Base-by-base conservation (phyloP, 1,140 invertebrate genomes). In the Trialeurodes vaporariorum region DNA sequence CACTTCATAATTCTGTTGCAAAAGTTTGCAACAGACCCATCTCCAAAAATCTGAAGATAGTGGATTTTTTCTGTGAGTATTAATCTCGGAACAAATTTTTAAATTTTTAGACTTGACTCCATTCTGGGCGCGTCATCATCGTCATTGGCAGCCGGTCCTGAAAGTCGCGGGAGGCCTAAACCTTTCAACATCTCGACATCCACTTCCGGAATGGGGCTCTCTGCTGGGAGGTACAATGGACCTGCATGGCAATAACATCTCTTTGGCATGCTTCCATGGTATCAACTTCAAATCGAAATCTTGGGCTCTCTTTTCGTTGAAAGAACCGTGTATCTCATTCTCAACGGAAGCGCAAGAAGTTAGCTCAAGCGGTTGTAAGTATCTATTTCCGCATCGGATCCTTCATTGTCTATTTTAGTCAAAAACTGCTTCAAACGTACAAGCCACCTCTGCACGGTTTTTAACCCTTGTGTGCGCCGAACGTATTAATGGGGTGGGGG, bases 211-310 rank as follows among this genome's bases (percentile, higher is more conserved):
- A 9, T 88, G 83, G 74, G 92, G 91, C 13, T 93, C 92, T 1
- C 90, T 97, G 17, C 81, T 98, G 0, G 95, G 95, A 22, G 94
- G 95, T 27, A 93, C 90, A n/a, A 90, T 94, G 82, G 91, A 94
- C 75, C 80, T 97, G 21, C 89, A 92, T 71, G 89, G 89, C 24
- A 92, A 89, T 27, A 94, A 96, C 76, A 93, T 98, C 59, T 96
- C 94, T 17, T 81, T 98, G 49, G 95, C 94, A 9, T 98, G 95
- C 78, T 98, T 98, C 81, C 94, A 98, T 79, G 96, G 95, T 2
- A 93, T 96, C 73, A 98, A 97, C 79, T 96, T 98, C 78, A 94
- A 94, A 71, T 89, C 94, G 27, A 98, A 97, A 80, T 94, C 90
- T 1, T 98, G 96, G 95, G 95, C 94, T 1, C 75, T 98, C 27